These are phyloP conservation scores for Brevipalpus yothersi DNA, from an alignment of 1,140 invertebrate genomes.

Conservation along the genomic window DNA sequence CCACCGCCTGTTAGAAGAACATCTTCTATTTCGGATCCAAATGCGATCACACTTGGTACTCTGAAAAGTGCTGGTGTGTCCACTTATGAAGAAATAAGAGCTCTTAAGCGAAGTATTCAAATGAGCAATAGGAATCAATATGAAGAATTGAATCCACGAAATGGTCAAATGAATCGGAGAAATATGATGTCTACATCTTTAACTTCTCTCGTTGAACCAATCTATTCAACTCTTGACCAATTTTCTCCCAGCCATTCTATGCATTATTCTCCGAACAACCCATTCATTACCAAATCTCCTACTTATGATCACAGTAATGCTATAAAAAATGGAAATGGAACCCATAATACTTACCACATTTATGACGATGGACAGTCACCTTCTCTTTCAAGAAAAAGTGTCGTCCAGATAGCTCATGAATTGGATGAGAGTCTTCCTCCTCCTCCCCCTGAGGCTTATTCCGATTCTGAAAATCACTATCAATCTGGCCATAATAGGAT, in stretches of 20 bases:
- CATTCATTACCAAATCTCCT: neutral
- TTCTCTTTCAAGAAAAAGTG: neutral
- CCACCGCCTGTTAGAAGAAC: conserved; percentile 7
- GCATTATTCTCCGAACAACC: neutral
- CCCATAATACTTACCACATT: neutral
- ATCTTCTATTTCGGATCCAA: conserved; percentile 8
- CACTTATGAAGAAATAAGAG: conserved; percentile 6
- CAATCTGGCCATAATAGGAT: neutral
- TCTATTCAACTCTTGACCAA: neutral
- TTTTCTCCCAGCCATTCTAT: neutral
- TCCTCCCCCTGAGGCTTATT: conserved; percentile 6
- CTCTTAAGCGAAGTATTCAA: neutral
- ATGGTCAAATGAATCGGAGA: neutral
- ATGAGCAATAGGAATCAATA: neutral
- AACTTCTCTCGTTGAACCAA: neutral
- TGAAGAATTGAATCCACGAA: neutral
- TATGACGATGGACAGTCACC: neutral
- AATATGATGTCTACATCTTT: neutral
- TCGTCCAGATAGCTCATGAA: neutral
- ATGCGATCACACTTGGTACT: conserved; percentile 9
- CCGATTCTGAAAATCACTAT: neutral
- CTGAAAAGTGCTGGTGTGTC: conserved; percentile 3
- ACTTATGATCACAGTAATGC: neutral
- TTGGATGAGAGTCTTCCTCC: conserved; percentile 2
- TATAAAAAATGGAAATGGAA: neutral